phyloP scores from a whole-genome alignment of 2,113 vertebrate species.

The Lampris incognitus region DNA sequence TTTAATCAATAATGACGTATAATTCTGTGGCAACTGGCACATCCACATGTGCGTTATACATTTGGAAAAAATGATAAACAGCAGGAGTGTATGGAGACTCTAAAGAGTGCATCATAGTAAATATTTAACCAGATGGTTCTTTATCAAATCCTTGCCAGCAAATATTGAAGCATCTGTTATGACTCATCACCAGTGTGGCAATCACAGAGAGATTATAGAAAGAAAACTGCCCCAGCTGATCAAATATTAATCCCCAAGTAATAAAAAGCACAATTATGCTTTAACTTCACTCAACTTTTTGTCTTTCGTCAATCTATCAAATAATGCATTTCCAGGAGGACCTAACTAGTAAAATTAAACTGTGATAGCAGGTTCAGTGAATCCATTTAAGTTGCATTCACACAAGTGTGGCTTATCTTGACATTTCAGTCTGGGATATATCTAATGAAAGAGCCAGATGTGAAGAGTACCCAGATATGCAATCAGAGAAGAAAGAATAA shows the following conservation, averaged over 20 bases:
- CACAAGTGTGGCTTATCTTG: no score
- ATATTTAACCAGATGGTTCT: constrained; percentile 49
- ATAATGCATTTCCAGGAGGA: no score
- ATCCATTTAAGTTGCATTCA: no score
- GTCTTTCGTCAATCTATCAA: no score
- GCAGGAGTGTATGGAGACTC: constrained; percentile 17
- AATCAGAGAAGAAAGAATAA: no score
- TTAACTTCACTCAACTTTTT: neutral
- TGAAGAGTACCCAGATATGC: no score
- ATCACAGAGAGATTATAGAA: constrained; percentile 35
- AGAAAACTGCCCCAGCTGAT: constrained; percentile 5
- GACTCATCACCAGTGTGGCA: constrained; percentile 11
- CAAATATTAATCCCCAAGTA: constrained; percentile 3
- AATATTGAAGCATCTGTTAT: constrained; percentile 38
- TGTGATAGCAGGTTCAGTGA: no score
- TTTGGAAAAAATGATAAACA: neutral
- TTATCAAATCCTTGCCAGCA: constrained; percentile 34
- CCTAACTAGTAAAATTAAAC: no score
- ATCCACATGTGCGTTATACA: constrained; percentile 8
- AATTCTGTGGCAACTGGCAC: no score
- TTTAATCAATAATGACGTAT: no score
- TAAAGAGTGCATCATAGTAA: constrained; percentile 24
- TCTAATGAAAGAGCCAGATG: no score
- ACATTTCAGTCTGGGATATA: no score
- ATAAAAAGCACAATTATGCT: neutral